Conservation (phyloP, 2,888 invertebrate species). For the Hydrotaea cyrtoneurina region DNA sequence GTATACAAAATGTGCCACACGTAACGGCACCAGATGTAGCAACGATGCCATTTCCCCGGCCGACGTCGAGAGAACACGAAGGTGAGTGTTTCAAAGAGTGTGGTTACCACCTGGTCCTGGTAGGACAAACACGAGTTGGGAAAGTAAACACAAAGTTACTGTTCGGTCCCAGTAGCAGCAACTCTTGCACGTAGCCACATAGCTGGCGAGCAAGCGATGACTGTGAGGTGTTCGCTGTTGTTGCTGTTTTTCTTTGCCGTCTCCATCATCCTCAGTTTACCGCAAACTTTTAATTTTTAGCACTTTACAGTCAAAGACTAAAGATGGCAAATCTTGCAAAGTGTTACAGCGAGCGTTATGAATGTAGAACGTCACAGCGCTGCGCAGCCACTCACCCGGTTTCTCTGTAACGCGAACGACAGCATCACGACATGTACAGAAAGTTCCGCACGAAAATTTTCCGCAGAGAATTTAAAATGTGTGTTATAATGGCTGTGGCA, state of each 20-base stretch:
- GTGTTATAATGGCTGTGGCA: background rate
- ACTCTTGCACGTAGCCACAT: background rate
- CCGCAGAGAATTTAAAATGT: constrained; percentile 40
- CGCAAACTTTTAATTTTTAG: constrained; percentile 62
- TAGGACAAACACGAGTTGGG: background rate
- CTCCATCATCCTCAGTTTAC: constrained; percentile 23
- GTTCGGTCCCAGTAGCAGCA: background rate
- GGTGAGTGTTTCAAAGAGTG: constrained; percentile 20
- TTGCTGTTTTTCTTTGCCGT: background rate
- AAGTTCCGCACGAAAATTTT: background rate
- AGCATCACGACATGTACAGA: background rate
- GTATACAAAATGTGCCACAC: constrained; percentile 58
- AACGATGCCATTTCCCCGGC: constrained; percentile 9
- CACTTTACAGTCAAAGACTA: constrained; percentile 50
- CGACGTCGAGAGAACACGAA: background rate
- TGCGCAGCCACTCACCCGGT: constrained; percentile 10
- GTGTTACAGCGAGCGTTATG: constrained; percentile 1
- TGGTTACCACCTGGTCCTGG: background rate
- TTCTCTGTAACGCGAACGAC: too few species aligned
- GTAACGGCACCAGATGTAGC: constrained; percentile 39
- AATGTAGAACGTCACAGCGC: background rate
- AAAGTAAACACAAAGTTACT: background rate
- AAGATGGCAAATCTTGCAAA: constrained; percentile 55
- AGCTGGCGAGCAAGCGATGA: background rate
- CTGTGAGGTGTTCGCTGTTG: constrained; percentile 20